Evolutionary conservation across 2,113 vertebrate genomes (phyloP), one percentile per base, ranked within the genome.

Genomic region (Morone saxatilis): DNA sequence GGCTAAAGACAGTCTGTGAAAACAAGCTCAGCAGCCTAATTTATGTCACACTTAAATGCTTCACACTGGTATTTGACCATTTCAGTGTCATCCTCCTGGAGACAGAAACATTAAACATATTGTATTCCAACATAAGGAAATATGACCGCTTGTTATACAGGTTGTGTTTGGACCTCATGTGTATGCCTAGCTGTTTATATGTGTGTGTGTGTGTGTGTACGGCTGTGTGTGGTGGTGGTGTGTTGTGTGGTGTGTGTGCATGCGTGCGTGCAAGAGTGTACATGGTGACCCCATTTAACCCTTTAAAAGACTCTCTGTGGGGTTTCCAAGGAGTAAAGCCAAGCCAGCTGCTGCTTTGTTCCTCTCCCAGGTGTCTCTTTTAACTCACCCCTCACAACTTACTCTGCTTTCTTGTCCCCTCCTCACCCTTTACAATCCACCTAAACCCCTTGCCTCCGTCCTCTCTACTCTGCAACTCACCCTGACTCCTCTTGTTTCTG

Each of bases 321-420:
- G n/a, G 79, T 77, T 88, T 83, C 72, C 14, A 71, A 60, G 61
- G 70, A 80, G 70, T 76, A 89, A 91, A 93, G 75, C 83, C 87
- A 75, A 89, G 63, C 83, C 91, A 93, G 89, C 88, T 93, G 89
- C 78, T 17, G 75, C 88, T 68, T 93, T 77, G 89, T 92, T 90
- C 61, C 59, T 77, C 61, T 85, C 70, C 84, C 89, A 93, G 87
- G 87, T 93, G 90, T 91, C 78, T 92, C 59, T 73, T 83, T 84
- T 86, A 82, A 83, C 83, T 80, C 70, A 72, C 78, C 74, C 65
- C 62, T 86, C 45, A 41, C 68, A 41, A 81, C 60, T 54, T 11
- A 56, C 54, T 56, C 60, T 78, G 43, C 22, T 47, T 13, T 13
- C 62, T 73, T 31, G 67, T 31, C 14, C 56, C 74, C 36, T 66